These are phyloP conservation scores for Dolomedes plantarius DNA, from an alignment of 2,888 invertebrate genomes.

Conservation along the genomic window DNA sequence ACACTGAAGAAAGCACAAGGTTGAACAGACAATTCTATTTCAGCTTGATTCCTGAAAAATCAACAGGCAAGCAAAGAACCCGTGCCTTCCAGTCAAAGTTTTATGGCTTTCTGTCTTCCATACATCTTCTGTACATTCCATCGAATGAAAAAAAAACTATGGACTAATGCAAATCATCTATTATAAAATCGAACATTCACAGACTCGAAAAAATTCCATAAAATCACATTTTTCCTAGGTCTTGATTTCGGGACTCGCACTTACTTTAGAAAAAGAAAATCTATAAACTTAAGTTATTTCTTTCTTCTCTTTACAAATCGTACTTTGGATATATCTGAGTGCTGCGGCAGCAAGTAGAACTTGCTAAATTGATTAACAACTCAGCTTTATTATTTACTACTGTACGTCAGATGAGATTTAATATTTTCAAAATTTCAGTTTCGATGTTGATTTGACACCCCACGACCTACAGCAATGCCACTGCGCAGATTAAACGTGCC, in stretches of 20 bases:
- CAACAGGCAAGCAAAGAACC: conserved; percentile 22
- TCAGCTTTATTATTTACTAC: conserved; percentile 18
- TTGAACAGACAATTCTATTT: conserved; percentile 80
- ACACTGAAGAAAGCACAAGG: conserved; percentile 95
- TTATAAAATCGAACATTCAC: not conserved
- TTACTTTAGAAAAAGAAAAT: not conserved
- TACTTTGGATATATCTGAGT: not conserved
- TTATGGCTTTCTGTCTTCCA: conserved; percentile 45
- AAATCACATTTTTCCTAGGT: not conserved
- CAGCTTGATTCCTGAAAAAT: not conserved
- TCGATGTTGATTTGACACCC: not conserved
- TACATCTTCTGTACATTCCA: conserved; percentile 68
- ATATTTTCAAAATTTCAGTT: not conserved
- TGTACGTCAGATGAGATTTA: not conserved
- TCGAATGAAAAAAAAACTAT: conserved; percentile 8
- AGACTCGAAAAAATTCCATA: not conserved
- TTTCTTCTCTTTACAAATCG: not conserved
- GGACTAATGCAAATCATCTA: not conserved
- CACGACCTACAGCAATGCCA: conserved; percentile 36
- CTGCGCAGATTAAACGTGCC: conserved; percentile 65
- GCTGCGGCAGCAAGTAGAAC: conserved; percentile 58
- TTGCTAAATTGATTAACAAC: conserved; percentile 27
- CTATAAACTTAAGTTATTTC: conserved; percentile 29
- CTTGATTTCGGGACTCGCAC: not conserved
- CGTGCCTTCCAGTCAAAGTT: conserved; percentile 64